These are phyloP conservation scores for Heliothis virescens DNA, from an alignment of 1,140 invertebrate species.

Conservation along the genomic window DNA sequence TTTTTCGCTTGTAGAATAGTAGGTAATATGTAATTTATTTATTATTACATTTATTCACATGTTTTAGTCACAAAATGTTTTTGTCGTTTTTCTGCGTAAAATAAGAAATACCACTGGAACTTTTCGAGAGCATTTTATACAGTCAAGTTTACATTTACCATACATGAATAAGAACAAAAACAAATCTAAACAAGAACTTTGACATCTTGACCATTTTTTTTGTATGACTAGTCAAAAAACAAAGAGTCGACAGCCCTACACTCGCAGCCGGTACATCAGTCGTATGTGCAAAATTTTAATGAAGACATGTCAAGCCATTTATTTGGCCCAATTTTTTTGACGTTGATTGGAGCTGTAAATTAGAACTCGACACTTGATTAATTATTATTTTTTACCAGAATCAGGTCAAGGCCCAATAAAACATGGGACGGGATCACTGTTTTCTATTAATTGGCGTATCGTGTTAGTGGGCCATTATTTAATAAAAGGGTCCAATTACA, in stretches of 20 bases:
- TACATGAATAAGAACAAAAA: neutral
- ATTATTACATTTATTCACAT: too few relatives aligned
- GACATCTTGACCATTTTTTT: neutral
- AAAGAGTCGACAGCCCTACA: slow-evolving; percentile 24
- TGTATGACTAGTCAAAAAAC: neutral
- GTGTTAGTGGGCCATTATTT: slow-evolving; percentile 7
- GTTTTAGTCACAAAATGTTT: too few relatives aligned
- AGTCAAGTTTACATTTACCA: neutral
- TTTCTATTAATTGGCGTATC: slow-evolving; percentile 30
- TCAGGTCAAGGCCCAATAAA: slow-evolving; percentile 37
- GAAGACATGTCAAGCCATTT: slow-evolving; percentile 42
- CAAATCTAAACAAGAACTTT: neutral
- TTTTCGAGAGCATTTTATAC: too few relatives aligned
- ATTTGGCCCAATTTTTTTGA: slow-evolving; percentile 48
- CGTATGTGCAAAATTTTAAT: slow-evolving; percentile 45
- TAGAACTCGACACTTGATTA: slow-evolving; percentile 45
- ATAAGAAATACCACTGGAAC: too few relatives aligned
- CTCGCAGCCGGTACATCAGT: neutral
- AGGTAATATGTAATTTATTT: too few relatives aligned
- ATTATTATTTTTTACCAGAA: slow-evolving; percentile 36
- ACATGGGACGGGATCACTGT: neutral
- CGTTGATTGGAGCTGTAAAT: slow-evolving; percentile 48
- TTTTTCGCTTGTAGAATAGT: too few relatives aligned
- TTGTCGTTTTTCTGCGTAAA: too few relatives aligned
- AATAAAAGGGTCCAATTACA: neutral